A percentile compares a stretch with the other conserved stretches of the same genome.
Conservation (phyloP, 2,113 vertebrate genomes). For the Sigmodon hispidus region DNA sequence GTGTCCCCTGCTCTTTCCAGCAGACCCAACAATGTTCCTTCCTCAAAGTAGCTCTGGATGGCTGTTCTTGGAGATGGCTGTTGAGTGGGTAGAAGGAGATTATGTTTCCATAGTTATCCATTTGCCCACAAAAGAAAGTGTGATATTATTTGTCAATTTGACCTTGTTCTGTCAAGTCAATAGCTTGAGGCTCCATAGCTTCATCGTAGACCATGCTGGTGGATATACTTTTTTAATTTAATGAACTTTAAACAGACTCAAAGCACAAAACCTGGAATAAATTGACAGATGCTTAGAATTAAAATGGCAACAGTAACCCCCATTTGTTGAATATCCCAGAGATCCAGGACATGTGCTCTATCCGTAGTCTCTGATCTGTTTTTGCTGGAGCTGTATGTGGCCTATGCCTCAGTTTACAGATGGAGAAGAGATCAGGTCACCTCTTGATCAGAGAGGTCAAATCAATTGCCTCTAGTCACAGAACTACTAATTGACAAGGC, state of each 20-base stretch:
- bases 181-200: background rate
- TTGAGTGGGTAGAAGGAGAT: background rate
- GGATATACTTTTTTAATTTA: background rate
- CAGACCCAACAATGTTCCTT: background rate
- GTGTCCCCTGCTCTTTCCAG: background rate
- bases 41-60: background rate
- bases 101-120: background rate
- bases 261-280: background rate
- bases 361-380: background rate
- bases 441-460: constrained; percentile 15
- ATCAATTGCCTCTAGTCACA: background rate
- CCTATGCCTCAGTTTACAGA: constrained; percentile 14
- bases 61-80: background rate
- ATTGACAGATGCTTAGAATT: constrained; percentile 19
- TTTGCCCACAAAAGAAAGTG: background rate
- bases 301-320: background rate
- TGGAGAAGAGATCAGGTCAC: no score
- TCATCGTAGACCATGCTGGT: background rate
- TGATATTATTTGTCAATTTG: background rate
- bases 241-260: constrained; percentile 4
- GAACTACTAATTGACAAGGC: background rate
- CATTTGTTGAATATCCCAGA: background rate
- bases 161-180: background rate
- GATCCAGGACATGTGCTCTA: background rate
- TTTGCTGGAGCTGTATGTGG: background rate